A percentile compares a stretch with the other conserved stretches of the same genome.
These are phyloP conservation scores for Tetramorium bicarinatum DNA, from an alignment of 2,888 invertebrate genomes.

Conservation along the genomic window DNA sequence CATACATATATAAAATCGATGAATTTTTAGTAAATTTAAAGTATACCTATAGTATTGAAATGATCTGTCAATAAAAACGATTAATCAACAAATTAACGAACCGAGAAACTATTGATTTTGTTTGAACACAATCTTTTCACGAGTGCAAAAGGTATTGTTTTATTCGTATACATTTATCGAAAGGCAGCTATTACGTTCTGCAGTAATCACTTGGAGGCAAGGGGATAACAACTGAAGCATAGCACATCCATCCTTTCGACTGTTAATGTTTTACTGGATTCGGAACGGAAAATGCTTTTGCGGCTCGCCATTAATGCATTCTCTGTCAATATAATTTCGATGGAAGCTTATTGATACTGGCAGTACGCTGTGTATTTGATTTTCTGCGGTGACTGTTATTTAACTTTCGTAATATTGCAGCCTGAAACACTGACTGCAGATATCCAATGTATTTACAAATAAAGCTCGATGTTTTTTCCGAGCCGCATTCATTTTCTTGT, in stretches of 20 bases:
- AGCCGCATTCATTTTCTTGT: neutral
- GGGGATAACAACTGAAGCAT: slow-evolving; percentile 23
- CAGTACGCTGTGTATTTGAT: slow-evolving; percentile 39
- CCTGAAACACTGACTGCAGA: neutral
- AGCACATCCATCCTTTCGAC: slow-evolving; percentile 8
- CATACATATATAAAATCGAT: neutral
- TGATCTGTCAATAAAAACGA: slow-evolving; percentile 18
- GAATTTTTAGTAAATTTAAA: neutral
- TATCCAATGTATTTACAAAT: slow-evolving; percentile 28
- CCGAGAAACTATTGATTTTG: slow-evolving; percentile 27
- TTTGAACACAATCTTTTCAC: slow-evolving; percentile 17
- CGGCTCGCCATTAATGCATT: slow-evolving; percentile 33
- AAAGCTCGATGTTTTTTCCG: slow-evolving; percentile 7
- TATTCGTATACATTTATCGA: slow-evolving; percentile 33
- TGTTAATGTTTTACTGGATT: slow-evolving; percentile 40
- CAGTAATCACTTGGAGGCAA: slow-evolving; percentile 23
- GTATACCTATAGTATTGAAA: neutral
- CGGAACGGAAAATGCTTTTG: slow-evolving; percentile 49
- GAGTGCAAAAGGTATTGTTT: slow-evolving; percentile 23
- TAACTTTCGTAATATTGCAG: slow-evolving; percentile 51
- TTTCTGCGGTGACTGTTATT: slow-evolving; percentile 49
- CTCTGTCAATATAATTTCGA: slow-evolving; percentile 54
- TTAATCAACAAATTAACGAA: slow-evolving; percentile 32
- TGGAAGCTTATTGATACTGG: slow-evolving; percentile 41
- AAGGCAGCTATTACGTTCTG: slow-evolving; percentile 25